These are phyloP conservation scores for Bagarius yarrelli DNA, from an alignment of 2,113 vertebrate species.

Conservation along the genomic window DNA sequence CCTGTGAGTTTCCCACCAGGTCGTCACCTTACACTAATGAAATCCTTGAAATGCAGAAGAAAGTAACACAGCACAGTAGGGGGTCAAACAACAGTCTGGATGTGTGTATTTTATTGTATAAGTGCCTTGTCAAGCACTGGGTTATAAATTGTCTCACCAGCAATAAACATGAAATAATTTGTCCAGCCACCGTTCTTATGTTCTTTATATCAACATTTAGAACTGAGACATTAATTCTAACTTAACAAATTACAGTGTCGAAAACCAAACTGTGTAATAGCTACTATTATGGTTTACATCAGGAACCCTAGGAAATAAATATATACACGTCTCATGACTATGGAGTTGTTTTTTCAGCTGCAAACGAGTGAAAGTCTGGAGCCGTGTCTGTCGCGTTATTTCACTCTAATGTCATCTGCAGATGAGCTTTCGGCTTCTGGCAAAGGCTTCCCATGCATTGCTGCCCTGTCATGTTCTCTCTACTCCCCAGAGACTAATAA, in stretches of 20 bases:
- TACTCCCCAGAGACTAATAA: constrained; percentile 5
- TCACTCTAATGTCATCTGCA: constrained; percentile 21
- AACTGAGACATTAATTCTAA: background rate
- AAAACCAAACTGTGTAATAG: background rate
- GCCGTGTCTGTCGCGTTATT: constrained; percentile 2
- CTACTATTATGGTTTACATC: background rate
- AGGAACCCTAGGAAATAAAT: no score
- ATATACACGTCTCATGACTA: background rate
- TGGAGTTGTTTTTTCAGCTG: constrained; percentile 13
- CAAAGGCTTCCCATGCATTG: background rate
- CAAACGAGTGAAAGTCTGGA: constrained; percentile 1
- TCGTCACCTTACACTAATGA: background rate
- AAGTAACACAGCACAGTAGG: background rate
- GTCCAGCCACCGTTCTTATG: background rate
- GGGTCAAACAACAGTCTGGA: constrained; percentile 11
- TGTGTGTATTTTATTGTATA: background rate
- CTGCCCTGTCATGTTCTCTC: constrained; percentile 20
- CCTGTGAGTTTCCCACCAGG: background rate
- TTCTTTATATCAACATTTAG: constrained; percentile 2
- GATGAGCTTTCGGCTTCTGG: constrained; percentile 17
- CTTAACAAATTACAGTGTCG: constrained; percentile 12
- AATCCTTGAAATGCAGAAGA: constrained; percentile 6
- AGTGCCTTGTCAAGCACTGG: background rate
- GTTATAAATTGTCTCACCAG: background rate
- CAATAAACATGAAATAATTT: background rate